Conservation (phyloP, 2,113 vertebrate genomes). For the Odobenus rosmarus region DNA sequence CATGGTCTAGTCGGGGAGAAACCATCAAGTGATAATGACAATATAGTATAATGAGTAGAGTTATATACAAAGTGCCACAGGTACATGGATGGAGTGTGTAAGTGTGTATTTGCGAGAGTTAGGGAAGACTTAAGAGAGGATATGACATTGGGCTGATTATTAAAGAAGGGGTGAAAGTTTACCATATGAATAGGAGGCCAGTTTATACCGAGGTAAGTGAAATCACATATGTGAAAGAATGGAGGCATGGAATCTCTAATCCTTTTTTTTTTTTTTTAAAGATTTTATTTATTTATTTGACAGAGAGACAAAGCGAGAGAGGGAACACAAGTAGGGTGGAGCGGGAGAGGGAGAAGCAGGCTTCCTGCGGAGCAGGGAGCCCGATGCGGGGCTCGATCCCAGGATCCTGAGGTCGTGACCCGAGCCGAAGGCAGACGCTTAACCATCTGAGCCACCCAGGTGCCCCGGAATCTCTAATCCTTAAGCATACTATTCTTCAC, state of each 20-base stretch:
- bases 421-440: no score
- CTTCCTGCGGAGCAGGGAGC: no score
- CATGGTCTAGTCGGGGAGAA: background rate
- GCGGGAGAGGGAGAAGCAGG: no score
- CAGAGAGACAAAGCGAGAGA: no score
- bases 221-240: background rate
- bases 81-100: background rate
- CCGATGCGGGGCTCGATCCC: no score
- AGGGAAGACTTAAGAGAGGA: background rate
- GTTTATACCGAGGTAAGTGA: background rate
- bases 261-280: background rate
- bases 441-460: no score
- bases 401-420: no score
- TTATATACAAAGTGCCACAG: background rate
- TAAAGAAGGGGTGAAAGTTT: background rate
- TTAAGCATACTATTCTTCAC: background rate
- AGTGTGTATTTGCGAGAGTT: background rate
- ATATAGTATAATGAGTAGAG: background rate
- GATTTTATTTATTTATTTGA: no score
- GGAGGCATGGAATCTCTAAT: background rate
- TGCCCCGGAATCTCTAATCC: background rate
- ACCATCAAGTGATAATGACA: background rate
- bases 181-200: background rate
- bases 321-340: no score
- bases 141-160: background rate